Evolutionary conservation across 1,140 invertebrate genomes (phyloP).

Genomic region (Matsumurasca onukii): DNA sequence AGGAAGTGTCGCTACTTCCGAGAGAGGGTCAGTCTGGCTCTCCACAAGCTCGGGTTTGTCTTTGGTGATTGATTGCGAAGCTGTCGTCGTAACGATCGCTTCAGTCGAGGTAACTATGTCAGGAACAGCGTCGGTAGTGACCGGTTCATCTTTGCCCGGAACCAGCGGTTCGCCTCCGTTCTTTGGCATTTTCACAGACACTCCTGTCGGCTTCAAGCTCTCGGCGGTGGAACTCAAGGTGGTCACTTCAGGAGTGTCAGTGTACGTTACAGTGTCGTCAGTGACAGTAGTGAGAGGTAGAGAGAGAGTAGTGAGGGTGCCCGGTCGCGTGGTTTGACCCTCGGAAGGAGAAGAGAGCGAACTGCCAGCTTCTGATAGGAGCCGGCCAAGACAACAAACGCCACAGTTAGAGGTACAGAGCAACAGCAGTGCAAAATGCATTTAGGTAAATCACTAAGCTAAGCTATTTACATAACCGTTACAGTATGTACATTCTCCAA

Average conservation of each 20-base stretch:
- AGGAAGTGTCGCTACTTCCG: too few species aligned
- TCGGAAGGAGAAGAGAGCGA: constrained; percentile 4
- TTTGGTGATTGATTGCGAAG: background rate
- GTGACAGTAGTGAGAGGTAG: background rate
- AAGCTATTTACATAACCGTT: constrained; percentile 9
- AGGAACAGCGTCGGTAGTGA: constrained; percentile 11
- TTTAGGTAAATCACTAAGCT: constrained; percentile 1
- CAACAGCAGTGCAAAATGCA: constrained; percentile 19
- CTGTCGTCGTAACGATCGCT: background rate
- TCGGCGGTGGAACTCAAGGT: background rate
- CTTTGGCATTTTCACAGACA: constrained; percentile 25
- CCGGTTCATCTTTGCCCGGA: background rate
- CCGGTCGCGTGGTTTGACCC: constrained; percentile 16
- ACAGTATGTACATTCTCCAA: constrained; percentile 17
- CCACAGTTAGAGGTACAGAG: constrained; percentile 33
- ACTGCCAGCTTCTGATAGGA: constrained; percentile 23
- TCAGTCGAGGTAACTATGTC: constrained; percentile 10
- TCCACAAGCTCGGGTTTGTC: background rate
- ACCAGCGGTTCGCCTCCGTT: constrained; percentile 14
- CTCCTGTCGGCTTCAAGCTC: background rate
- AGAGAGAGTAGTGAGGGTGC: background rate
- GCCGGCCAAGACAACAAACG: constrained; percentile 40
- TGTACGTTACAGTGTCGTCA: background rate
- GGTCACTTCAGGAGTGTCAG: background rate
- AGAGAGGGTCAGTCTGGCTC: constrained; percentile 10